Conservation (phyloP, 2,113 vertebrate genomes). For the Heterocephalus glaber region DNA sequence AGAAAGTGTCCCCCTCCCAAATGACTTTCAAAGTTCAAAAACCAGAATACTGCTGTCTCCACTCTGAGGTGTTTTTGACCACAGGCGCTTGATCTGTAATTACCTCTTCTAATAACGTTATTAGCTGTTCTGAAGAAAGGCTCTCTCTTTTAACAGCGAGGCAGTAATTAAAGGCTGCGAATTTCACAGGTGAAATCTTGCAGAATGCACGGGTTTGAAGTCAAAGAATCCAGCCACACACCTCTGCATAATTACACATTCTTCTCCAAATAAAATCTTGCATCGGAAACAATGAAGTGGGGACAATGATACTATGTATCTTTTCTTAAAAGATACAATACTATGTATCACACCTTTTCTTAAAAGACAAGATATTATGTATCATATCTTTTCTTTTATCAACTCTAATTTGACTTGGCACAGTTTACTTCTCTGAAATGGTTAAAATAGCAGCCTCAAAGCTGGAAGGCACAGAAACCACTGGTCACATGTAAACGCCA, state of each 20-base stretch:
- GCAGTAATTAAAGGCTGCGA: constrained; percentile 81
- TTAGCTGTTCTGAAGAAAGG: constrained; percentile 76
- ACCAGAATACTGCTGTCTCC: not conserved
- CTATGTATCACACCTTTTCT: not conserved
- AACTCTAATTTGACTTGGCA: not conserved
- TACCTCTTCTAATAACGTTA: constrained; percentile 69
- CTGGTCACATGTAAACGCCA: not conserved
- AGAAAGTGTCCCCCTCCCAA: not conserved
- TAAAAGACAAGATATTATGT: not conserved
- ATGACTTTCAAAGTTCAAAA: constrained; percentile 55
- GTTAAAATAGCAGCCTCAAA: not conserved
- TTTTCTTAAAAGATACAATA: not conserved
- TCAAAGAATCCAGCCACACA: constrained; percentile 62
- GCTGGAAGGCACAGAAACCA: not conserved
- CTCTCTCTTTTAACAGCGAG: constrained; percentile 73
- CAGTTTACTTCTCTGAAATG: not conserved
- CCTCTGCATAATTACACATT: constrained; percentile 73
- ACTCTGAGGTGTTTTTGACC: constrained; percentile 61
- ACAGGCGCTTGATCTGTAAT: constrained; percentile 77
- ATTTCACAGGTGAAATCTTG: constrained; percentile 80
- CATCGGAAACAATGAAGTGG: constrained; percentile 40
- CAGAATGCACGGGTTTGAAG: constrained; percentile 74
- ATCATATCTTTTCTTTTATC: not conserved
- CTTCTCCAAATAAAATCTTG: constrained; percentile 69
- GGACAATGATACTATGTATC: constrained; percentile 54